Conservation (phyloP, 1,140 invertebrate genomes). For the Chelonus insularis region DNA sequence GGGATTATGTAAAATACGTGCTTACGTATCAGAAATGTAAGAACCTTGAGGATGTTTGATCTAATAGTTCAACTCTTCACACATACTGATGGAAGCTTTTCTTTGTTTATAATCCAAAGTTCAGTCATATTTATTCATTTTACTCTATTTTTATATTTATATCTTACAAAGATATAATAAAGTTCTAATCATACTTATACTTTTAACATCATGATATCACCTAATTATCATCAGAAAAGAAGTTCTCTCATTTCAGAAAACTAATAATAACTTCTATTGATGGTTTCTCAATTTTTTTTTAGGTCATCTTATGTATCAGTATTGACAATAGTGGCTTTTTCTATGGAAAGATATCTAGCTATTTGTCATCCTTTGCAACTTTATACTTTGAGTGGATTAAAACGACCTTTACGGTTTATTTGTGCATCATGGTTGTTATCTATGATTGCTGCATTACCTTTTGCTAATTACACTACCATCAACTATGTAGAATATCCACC, state of each 20-base stretch:
- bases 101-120: too few relatives aligned
- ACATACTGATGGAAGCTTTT: too few relatives aligned
- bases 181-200: too few relatives aligned
- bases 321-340: conserved; percentile 86
- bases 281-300: conserved; percentile 44
- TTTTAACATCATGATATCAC: too few relatives aligned
- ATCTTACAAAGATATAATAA: too few relatives aligned
- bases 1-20: conserved; percentile 78
- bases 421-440: conserved; percentile 76
- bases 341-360: conserved; percentile 83
- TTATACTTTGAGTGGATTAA: conserved; percentile 77
- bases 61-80: too few relatives aligned
- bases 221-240: too few relatives aligned
- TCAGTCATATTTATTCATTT: too few relatives aligned
- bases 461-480: conserved; percentile 71
- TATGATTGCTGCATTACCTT: conserved; percentile 77
- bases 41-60: too few relatives aligned
- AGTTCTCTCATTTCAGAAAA: too few relatives aligned
- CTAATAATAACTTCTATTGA: neutral
- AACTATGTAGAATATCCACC: conserved; percentile 70
- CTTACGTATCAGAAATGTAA: conserved; percentile 82
- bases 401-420: conserved; percentile 78
- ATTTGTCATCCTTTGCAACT: conserved; percentile 86
- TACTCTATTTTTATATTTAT: too few relatives aligned
- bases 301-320: conserved; percentile 84